Evolutionary conservation across 2,113 vertebrate species (phyloP).

Genomic region (Sterrhoptilus dennistouni): DNA sequence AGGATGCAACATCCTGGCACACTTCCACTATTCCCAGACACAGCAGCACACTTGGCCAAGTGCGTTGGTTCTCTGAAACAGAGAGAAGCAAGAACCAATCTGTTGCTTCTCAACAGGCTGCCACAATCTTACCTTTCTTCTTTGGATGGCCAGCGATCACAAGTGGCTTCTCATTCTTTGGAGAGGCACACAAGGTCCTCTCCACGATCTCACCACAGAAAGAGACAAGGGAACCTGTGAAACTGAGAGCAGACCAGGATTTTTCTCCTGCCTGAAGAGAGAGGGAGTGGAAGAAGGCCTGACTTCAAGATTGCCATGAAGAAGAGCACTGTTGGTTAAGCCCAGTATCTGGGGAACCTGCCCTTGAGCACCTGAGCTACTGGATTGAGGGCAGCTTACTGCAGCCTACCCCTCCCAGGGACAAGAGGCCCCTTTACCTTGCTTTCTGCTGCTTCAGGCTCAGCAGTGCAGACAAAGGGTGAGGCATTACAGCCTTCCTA

Average conservation of each 20-base stretch:
- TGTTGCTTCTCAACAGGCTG: not conserved
- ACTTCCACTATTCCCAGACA: not conserved
- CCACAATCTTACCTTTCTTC: slow-evolving; percentile 25
- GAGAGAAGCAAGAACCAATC: not conserved
- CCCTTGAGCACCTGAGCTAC: not conserved
- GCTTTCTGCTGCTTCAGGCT: not conserved
- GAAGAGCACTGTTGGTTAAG: not conserved
- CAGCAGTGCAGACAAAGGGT: not conserved
- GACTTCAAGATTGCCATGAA: not conserved
- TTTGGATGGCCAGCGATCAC: not conserved
- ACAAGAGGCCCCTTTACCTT: not conserved
- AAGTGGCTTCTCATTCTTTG: slow-evolving; percentile 16
- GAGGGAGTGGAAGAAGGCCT: not conserved
- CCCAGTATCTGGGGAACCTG: not conserved
- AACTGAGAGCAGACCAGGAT: slow-evolving; percentile 43
- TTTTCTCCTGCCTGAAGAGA: not conserved
- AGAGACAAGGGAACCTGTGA: slow-evolving; percentile 61
- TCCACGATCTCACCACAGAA: slow-evolving; percentile 57
- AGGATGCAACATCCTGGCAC: not conserved
- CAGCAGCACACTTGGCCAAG: not conserved
- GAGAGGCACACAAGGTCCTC: slow-evolving; percentile 57
- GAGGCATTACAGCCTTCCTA: not conserved
- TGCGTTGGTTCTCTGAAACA: not conserved
- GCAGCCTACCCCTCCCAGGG: not conserved
- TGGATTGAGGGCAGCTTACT: not conserved